These are phyloP conservation scores for Heliothis peltigera DNA, from an alignment of 2,888 invertebrate genomes.

Conservation along the genomic window DNA sequence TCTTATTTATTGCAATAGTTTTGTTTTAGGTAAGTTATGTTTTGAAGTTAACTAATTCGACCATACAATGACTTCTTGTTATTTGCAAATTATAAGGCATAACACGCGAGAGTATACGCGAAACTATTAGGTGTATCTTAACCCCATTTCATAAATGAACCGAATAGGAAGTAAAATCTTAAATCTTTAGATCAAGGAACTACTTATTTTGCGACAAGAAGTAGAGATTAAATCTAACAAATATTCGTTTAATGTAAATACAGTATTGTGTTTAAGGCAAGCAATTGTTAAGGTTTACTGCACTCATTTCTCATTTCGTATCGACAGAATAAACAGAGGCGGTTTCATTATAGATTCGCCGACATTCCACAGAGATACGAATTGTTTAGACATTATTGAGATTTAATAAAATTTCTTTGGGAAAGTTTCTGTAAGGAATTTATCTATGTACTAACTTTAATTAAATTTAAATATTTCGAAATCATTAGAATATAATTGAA, in stretches of 20 bases:
- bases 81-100: too few species aligned
- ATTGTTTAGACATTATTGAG: constrained; percentile 61
- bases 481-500: not conserved
- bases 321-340: constrained; percentile 84
- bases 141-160: too few species aligned
- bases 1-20: too few species aligned
- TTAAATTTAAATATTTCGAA: constrained; percentile 7
- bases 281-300: constrained; percentile 80
- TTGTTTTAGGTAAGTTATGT: too few species aligned
- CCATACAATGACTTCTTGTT: too few species aligned
- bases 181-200: constrained; percentile 25
- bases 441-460: constrained; percentile 22
- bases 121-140: too few species aligned
- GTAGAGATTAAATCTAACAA: constrained; percentile 49
- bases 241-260: constrained; percentile 58
- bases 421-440: constrained; percentile 39
- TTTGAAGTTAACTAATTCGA: too few species aligned
- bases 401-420: constrained; percentile 53
- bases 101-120: too few species aligned
- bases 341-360: constrained; percentile 85
- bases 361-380: constrained; percentile 73
- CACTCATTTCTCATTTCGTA: constrained; percentile 87
- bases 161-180: too few species aligned
- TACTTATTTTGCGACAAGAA: constrained; percentile 25
- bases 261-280: constrained; percentile 55